Conservation (phyloP, 2,113 vertebrate species). For the Thunnus thynnus region DNA sequence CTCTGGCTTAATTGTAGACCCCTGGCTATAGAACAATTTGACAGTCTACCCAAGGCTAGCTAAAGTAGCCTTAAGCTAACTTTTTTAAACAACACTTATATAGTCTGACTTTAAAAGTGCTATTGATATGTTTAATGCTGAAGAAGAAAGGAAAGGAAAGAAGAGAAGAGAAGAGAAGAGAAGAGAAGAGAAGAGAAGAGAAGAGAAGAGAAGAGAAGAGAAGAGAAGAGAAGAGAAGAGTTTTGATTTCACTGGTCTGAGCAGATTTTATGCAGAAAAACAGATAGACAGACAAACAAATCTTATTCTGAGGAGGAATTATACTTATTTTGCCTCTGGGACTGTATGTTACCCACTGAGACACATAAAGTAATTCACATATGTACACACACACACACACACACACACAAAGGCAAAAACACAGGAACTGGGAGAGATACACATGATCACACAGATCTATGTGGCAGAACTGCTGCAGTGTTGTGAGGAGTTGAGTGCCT, state of each 20-base stretch:
- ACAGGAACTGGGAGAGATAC: constrained; percentile 36
- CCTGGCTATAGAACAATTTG: constrained; percentile 46
- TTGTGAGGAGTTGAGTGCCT: constrained; percentile 48
- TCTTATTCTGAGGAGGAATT: constrained; percentile 34
- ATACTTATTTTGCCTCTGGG: constrained; percentile 43
- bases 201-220: constrained; percentile 1
- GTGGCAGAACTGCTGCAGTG: constrained; percentile 29
- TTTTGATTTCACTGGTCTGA: constrained; percentile 32
- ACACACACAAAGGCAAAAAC: constrained; percentile 13
- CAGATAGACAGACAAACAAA: not conserved
- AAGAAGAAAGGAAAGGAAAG: not conserved
- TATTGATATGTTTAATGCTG: not conserved
- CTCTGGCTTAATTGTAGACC: constrained; percentile 38
- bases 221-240: not conserved
- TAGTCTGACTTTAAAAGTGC: constrained; percentile 6
- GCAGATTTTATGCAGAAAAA: constrained; percentile 12
- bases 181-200: not conserved
- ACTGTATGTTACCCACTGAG: constrained; percentile 30
- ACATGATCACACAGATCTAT: constrained; percentile 38
- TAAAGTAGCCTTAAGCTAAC: constrained; percentile 35
- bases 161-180: not conserved
- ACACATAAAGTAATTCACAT: constrained; percentile 22
- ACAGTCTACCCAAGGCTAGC: constrained; percentile 28
- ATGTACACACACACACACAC: not conserved
- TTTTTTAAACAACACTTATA: constrained; percentile 15